phyloP scores from a whole-genome alignment of 2,113 vertebrate species.

The Condylura cristata region DNA sequence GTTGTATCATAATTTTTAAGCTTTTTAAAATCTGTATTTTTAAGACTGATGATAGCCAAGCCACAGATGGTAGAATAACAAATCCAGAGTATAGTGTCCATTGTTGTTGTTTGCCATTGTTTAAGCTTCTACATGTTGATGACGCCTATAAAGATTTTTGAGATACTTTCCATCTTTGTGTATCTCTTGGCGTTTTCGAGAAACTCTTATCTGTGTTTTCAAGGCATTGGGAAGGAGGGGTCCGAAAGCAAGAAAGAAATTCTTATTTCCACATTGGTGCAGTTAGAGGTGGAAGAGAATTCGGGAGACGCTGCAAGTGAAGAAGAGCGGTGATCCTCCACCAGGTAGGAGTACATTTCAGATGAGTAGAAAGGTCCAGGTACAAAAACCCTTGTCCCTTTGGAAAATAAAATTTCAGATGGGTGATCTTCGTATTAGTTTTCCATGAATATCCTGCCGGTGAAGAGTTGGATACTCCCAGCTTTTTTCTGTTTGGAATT shows the following conservation, averaged over 20 bases:
- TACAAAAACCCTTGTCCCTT: slow-evolving; percentile 44
- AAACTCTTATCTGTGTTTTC: background rate
- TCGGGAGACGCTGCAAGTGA: background rate
- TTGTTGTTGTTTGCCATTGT: background rate
- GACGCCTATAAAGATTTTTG: background rate
- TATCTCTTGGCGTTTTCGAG: slow-evolving; percentile 34
- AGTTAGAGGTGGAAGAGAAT: background rate
- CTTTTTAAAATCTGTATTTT: background rate
- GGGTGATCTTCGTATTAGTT: background rate
- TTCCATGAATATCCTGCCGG: background rate
- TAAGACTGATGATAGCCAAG: background rate
- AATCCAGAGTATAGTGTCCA: background rate
- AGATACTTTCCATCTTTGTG: background rate
- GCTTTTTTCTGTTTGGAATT: slow-evolving; percentile 1
- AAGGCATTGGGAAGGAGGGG: background rate
- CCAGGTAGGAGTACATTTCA: background rate
- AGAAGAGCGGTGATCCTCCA: background rate
- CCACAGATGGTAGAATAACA: background rate
- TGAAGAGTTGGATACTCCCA: background rate
- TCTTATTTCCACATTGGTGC: background rate
- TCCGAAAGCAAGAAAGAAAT: background rate
- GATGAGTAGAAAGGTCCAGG: background rate
- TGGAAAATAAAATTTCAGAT: slow-evolving; percentile 35
- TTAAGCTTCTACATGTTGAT: background rate
- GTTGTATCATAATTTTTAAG: background rate